Conservation (phyloP, 1,140 invertebrate genomes). For the Brachionus angularis region DNA sequence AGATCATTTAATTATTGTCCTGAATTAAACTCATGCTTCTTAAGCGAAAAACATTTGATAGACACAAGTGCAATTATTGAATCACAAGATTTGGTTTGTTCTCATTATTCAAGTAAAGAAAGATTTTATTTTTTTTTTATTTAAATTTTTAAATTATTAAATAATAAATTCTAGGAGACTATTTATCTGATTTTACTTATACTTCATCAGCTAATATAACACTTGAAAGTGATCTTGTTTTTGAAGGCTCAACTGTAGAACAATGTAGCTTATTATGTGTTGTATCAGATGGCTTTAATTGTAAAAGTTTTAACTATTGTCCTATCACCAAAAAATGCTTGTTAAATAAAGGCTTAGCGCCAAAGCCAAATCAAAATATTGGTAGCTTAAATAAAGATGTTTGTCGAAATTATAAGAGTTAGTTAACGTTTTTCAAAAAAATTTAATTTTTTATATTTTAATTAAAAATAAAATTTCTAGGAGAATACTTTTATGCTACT, state of each 20-base stretch:
- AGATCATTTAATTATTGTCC: conserved; percentile 41
- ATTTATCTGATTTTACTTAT: conserved; percentile 23
- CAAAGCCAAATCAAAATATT: background rate
- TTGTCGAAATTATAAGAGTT: conserved; percentile 23
- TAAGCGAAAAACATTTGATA: conserved; percentile 13
- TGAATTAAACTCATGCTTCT: background rate
- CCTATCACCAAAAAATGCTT: conserved; percentile 8
- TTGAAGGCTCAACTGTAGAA: background rate
- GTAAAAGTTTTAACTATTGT: conserved; percentile 35
- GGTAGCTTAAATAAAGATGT: background rate
- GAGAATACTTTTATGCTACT: conserved; percentile 26
- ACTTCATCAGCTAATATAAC: conserved; percentile 2
- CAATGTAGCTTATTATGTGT: conserved; percentile 38
- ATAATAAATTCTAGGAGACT: background rate
- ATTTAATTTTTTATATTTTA: background rate
- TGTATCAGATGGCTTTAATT: conserved; percentile 30
- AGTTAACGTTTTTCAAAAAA: no score
- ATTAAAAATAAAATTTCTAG: background rate
- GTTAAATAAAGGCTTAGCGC: conserved; percentile 9
- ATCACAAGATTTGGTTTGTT: conserved; percentile 19
- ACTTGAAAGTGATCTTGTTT: conserved; percentile 12
- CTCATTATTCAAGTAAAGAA: conserved; percentile 5
- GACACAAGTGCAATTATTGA: background rate
- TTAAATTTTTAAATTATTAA: no score
- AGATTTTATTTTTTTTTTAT: background rate